phyloP scores from a whole-genome alignment of 2,888 invertebrate species.

The Trachelus tabidus region DNA sequence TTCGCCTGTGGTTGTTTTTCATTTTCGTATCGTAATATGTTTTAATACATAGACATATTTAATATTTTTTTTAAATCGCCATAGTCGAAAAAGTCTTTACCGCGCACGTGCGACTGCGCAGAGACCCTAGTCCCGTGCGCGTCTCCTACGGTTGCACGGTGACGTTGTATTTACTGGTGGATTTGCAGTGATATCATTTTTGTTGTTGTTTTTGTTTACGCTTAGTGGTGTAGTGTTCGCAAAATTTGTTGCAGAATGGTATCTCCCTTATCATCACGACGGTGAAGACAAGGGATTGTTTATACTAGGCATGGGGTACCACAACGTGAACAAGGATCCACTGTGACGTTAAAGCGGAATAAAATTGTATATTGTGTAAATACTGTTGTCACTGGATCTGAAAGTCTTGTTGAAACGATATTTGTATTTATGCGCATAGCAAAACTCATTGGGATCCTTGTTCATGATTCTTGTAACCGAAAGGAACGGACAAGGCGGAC shows the following conservation, averaged over 20 bases:
- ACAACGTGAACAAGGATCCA: not conserved
- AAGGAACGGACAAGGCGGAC: not conserved
- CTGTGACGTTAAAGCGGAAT: not conserved
- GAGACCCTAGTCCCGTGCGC: conserved; percentile 26
- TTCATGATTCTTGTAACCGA: not conserved
- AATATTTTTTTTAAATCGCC: conserved; percentile 39
- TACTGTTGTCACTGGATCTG: not conserved
- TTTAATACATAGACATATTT: conserved; percentile 34
- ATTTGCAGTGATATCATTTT: conserved; percentile 32
- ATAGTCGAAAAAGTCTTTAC: conserved; percentile 48
- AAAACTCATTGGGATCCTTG: not conserved
- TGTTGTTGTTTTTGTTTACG: conserved; percentile 24
- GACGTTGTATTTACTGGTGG: conserved; percentile 38
- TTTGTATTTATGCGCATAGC: not conserved
- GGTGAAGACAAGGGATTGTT: not conserved
- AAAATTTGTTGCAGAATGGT: conserved; percentile 19
- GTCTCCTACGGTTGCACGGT: not conserved
- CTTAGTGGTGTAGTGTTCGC: conserved; percentile 29
- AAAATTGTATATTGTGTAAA: not conserved
- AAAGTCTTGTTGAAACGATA: not conserved
- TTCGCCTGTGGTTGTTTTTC: conserved; percentile 19
- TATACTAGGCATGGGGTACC: not conserved
- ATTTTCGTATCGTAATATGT: conserved; percentile 13
- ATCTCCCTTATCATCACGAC: not conserved
- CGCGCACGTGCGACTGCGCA: conserved; percentile 30